Evolutionary conservation across 1,140 invertebrate species (phyloP), one percentile per base, ranked within the genome.

Genomic region (Cherax destructor): DNA sequence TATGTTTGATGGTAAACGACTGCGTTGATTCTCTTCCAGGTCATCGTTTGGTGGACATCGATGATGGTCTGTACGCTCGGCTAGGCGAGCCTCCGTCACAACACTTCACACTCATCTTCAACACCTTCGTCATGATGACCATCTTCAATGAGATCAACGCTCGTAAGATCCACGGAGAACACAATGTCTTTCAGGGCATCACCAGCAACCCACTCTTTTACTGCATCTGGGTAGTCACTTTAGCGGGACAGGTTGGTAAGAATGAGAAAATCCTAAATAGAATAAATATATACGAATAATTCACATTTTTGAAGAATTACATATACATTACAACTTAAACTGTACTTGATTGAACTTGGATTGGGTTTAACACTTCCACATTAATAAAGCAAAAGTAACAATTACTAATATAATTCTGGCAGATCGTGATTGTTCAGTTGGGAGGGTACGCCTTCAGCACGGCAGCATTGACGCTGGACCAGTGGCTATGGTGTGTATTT

Each of bases 121-220:
- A 97, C 94, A 95, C 95, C 5, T 97, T 97, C 94, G 96, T 97
- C 80, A 95, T 97, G 95, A 97, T 97, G 96, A 97, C 96, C 4
- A 94, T 97, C 21, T 97, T 96, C 94, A 97, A 97, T 94, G 96
- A 97, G 94, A 95, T 97, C 86, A 97, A 97, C 94, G 95, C 96
- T 52, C 94, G 96, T 24, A 97, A 97, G 94, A 96, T 97, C 93
- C 96, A 97, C 94, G 96, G 96, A 56, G 95, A 97, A 94, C 94
- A 96, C 79, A 97, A 97, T 94, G 95, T 97, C 83, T 96, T 96
- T 93, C 94, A 95, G 93, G 96, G 96, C 52, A 94, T 97, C 65
- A 95, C 95, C 92, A 94, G 95, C 10, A 97, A 97, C 94, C 95
- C 95, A 13, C 96, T 96, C 90, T 97, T 96, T 94, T 95, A 95